Conservation (phyloP, 2,797 vertebrate species). For the Anomalospiza imberbis region DNA sequence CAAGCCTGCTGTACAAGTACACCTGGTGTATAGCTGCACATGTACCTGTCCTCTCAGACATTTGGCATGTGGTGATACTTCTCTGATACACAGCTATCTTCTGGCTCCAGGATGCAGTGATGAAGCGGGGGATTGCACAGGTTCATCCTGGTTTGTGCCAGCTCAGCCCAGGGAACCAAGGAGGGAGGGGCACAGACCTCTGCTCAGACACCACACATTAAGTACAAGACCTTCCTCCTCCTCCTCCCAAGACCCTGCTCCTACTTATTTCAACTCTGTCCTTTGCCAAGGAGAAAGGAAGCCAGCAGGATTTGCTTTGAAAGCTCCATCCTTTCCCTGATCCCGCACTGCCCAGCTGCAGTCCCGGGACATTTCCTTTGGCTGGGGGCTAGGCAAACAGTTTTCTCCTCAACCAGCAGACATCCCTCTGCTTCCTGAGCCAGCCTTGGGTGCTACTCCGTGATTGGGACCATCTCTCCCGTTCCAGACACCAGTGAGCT, state of each 20-base stretch:
- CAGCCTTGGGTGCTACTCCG: constrained; percentile 64
- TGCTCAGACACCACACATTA: background rate
- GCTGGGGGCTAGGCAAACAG: constrained; percentile 61
- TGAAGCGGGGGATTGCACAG: background rate
- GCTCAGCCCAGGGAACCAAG: background rate
- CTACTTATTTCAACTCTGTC: background rate
- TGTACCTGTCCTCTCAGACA: background rate
- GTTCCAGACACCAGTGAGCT: constrained; percentile 15
- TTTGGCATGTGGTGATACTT: background rate
- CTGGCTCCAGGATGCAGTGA: background rate
- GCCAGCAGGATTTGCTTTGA: constrained; percentile 4
- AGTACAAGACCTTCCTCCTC: background rate
- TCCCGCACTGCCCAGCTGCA: background rate
- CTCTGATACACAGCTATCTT: background rate
- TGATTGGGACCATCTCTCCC: constrained; percentile 32
- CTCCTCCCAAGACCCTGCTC: background rate
- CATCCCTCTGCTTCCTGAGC: constrained; percentile 51
- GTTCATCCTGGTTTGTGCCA: background rate
- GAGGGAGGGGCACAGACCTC: background rate
- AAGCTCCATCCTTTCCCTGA: background rate
- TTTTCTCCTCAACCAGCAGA: constrained; percentile 52
- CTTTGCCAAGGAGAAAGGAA: background rate
- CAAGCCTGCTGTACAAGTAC: background rate
- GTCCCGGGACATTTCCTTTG: constrained; percentile 54
- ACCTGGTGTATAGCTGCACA: background rate